Evolutionary conservation across 2,113 vertebrate genomes (phyloP), one percentile per base, ranked within the genome.

Genomic region (rabbit (Oryctolagus cuniculus)): DNA sequence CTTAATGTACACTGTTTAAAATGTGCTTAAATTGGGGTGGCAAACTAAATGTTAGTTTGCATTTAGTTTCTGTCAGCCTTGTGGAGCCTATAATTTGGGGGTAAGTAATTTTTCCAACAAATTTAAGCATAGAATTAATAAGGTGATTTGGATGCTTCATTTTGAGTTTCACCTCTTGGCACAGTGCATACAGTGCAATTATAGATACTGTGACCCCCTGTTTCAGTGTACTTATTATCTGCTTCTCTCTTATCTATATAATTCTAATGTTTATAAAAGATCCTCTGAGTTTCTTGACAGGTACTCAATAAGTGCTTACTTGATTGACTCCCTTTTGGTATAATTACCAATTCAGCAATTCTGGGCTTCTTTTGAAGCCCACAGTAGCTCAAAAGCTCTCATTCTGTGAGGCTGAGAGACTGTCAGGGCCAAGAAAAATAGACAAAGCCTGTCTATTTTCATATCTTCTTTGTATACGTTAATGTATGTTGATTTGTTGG

Each of bases 81-180:
- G 80, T 78, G 75, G 67, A 93, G 38, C 44, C 38, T 93, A 1
- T 95, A 91, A 94, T 94, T 94, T 93, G 51, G 63, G 49, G 75
- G 70, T 96, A 95, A 95, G 83, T 93, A 91, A 84, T 92, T 94
- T 96, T 95, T 94, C 84, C 38, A 84, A 44, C 63, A 95, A 36
- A 24, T 89, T 89, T 84, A 93, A 93, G 63, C 51, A 74, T 84
- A 73, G n/a, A 53, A 61, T 95, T 91, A 90, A 38, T 92, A 77
- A 93, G 70, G 15, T 90, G 22, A 83, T 72, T 83, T 66, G 34
- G 70, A 81, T 89, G 31, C 64, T 92, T 96, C 16, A 25, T 93
- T 93, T 95, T 91, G 73, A 92, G 51, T 93, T 89, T 31, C 49
- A 8, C 55, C 24, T 83, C 27, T 91, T 31, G 89, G 61, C 19